A percentile compares a stretch with the other conserved stretches of the same genome.
These are phyloP conservation scores for Lepus townsendii DNA, from an alignment of 2,797 vertebrate genomes.

Conservation along the genomic window DNA sequence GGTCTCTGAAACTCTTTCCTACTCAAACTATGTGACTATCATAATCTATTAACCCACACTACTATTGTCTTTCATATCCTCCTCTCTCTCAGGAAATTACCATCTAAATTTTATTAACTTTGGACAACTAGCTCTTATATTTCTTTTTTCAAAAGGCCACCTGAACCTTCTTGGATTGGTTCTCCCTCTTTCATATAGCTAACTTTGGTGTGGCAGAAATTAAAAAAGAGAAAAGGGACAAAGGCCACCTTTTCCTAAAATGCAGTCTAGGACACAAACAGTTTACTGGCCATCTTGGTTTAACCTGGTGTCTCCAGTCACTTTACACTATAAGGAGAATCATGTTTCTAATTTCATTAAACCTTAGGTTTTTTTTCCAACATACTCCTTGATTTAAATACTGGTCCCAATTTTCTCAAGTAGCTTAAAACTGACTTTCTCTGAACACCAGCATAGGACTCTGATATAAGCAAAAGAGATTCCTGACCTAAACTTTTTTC, in stretches of 20 bases:
- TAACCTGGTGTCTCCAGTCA: slow-evolving; percentile 55
- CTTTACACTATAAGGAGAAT: slow-evolving; percentile 43
- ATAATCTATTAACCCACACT: background rate
- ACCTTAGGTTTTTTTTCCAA: slow-evolving; percentile 44
- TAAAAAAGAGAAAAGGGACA: slow-evolving; percentile 37
- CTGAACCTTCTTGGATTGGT: slow-evolving; percentile 35
- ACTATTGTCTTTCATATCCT: slow-evolving; percentile 11
- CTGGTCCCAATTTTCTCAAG: background rate
- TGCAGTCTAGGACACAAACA: slow-evolving; percentile 62
- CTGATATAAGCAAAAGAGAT: slow-evolving; percentile 31
- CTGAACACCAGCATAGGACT: slow-evolving; percentile 30
- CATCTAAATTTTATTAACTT: slow-evolving; percentile 49
- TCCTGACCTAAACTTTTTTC: slow-evolving; percentile 32
- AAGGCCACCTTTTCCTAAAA: slow-evolving; percentile 67
- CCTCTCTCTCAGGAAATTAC: slow-evolving; percentile 40
- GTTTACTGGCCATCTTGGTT: slow-evolving; percentile 3
- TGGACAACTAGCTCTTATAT: slow-evolving; percentile 28
- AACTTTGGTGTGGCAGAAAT: slow-evolving; percentile 59
- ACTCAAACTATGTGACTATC: background rate
- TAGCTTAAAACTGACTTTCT: slow-evolving; percentile 60
- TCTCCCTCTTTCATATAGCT: background rate
- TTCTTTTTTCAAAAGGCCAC: slow-evolving; percentile 61
- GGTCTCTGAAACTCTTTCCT: background rate
- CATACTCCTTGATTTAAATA: slow-evolving; percentile 27
- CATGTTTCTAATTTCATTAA: slow-evolving; percentile 25